phyloP scores from a whole-genome alignment of 2,888 invertebrate genomes.

The Pseudanteris insignis region DNA sequence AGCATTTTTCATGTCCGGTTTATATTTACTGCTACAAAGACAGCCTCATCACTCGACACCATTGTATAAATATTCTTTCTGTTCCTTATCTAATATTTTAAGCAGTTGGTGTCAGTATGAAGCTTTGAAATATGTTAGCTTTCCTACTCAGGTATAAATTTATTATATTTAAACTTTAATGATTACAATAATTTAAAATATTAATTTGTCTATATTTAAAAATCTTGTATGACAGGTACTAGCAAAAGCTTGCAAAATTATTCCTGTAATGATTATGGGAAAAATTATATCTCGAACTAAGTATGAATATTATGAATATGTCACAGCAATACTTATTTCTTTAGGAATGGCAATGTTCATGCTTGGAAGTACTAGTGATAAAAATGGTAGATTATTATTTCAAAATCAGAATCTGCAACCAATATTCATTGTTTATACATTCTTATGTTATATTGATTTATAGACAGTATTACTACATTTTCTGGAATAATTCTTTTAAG shows the following conservation, averaged over 20 bases:
- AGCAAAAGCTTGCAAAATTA: conserved; percentile 97
- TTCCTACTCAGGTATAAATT: conserved; percentile 98
- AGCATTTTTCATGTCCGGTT: conserved; percentile 79
- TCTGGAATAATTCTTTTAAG: conserved; percentile 86
- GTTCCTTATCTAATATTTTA: conserved; percentile 96
- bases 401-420: too few species aligned
- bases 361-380: conserved; percentile 77
- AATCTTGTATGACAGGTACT: conserved; percentile 71
- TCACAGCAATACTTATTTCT: conserved; percentile 88
- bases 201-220: too few species aligned
- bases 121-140: conserved; percentile 96
- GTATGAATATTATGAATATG: conserved; percentile 91
- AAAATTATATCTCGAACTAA: conserved; percentile 86
- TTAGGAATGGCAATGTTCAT: conserved; percentile 94
- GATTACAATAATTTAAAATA: too few species aligned
- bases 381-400: too few species aligned
- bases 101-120: conserved; percentile 99
- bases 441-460: too few species aligned
- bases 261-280: conserved; percentile 99
- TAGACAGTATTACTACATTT: conserved; percentile 77
- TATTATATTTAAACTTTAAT: too few species aligned
- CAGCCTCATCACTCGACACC: conserved; percentile 83
- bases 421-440: too few species aligned
- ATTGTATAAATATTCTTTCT: conserved; percentile 93
- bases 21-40: conserved; percentile 72